phyloP scores from a whole-genome alignment of 2,888 invertebrate genomes.

The Caprella mutica region DNA sequence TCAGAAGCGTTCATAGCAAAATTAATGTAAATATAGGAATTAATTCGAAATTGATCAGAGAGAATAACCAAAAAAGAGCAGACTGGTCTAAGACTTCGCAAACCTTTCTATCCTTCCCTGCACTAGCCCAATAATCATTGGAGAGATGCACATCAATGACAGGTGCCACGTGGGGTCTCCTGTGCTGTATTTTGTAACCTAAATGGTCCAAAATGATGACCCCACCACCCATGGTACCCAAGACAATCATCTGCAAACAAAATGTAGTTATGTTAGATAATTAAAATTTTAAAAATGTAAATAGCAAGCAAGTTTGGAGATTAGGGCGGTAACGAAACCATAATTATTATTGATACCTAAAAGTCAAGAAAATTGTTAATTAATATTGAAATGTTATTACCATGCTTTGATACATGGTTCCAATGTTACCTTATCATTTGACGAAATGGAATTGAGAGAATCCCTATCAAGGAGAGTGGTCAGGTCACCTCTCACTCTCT shows the following conservation, averaged over 20 bases:
- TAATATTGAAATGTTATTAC: too few species aligned
- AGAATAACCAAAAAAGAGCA: too few species aligned
- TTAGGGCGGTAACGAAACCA: too few species aligned
- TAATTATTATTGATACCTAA: too few species aligned
- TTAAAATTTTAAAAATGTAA: too few species aligned
- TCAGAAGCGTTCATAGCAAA: too few species aligned
- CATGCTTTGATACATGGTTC: too few species aligned
- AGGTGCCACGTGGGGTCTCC: conserved; percentile 83
- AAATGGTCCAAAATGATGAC: conserved; percentile 43
- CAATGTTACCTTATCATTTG: conserved; percentile 78
- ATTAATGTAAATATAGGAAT: too few species aligned
- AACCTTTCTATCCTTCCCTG: conserved; percentile 79
- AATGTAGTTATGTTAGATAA: too few species aligned
- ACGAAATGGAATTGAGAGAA: conserved; percentile 81
- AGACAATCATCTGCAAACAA: conserved; percentile 2
- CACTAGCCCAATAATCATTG: conserved; percentile 88
- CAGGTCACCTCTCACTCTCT: conserved; percentile 75
- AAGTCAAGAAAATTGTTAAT: too few species aligned
- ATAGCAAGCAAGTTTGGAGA: too few species aligned
- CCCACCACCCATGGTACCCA: conserved; percentile 11
- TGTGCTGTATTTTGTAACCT: conserved; percentile 56
- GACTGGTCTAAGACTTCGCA: neutral
- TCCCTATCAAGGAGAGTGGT: conserved; percentile 70
- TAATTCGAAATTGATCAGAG: too few species aligned
- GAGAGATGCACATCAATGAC: conserved; percentile 84